Evolutionary conservation across 2,113 vertebrate species (phyloP), one percentile per base, ranked within the genome.

Genomic region (Jaculus jaculus): DNA sequence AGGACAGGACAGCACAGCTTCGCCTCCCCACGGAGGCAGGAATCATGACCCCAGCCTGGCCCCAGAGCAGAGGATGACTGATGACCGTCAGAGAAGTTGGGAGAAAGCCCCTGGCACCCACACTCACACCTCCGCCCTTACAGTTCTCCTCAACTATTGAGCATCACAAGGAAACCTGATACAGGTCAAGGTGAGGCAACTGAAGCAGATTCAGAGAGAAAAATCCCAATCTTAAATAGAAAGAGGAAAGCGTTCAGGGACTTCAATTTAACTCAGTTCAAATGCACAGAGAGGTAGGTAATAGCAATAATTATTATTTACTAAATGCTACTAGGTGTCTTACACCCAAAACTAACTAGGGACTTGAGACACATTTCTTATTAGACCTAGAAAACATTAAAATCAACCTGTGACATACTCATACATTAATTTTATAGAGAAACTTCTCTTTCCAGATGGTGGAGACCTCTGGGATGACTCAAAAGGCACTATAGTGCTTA

Each of bases 61-160:
- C 68, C 30, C 1, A 3, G 15, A 23, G 42, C 17, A 74, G 63
- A 32, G 21, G 0, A 15, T 0, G 3, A 63, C 0, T 0, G 7
- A 21, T n/a, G n/a, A n/a, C n/a, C n/a, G n/a, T n/a, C 39, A 54
- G 51, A 72, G 37, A 30, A 13, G 0, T 15, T 5, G 4, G 72
- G 34, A 16, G 15, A 54, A 37, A 79, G 39, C 51, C 18, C 58
- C 15, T 34, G 60, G 39, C 39, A 54, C 61, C 65, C 81, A 20
- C 39, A 12, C 2, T 18, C 47, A 15, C 0, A 0, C 34, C 65
- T 39, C 24, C 10, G 24, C n/a, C 42, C 75, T 28, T 15, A 5
- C 66, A 10, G 16, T 23, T 3, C 32, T 54, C 23, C 68, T 51
- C 1, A 26, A 24, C 69, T 60, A 61, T 30, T 8, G 37, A 51